Percentiles rank a stretch among this genome's conserved stretches.
phyloP scores from a whole-genome alignment of 2,888 invertebrate genomes.

The Liodrosophila aerea region DNA sequence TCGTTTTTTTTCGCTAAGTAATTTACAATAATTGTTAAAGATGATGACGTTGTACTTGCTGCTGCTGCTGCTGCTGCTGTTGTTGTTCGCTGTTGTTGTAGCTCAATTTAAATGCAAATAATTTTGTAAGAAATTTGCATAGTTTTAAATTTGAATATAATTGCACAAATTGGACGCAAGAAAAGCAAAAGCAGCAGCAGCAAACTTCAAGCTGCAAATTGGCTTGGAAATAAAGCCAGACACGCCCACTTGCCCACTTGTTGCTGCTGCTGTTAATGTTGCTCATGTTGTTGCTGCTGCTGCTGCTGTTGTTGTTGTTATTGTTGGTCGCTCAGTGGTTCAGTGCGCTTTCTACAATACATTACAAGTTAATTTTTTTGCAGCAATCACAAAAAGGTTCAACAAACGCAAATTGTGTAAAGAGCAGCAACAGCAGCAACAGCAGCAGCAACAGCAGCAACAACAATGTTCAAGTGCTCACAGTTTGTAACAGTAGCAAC shows the following conservation, averaged over 20 bases:
- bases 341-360: slow-evolving; percentile 68
- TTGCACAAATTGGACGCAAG: slow-evolving; percentile 69
- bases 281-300: slow-evolving; percentile 8
- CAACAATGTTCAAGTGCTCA: slow-evolving; percentile 51
- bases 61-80: slow-evolving; percentile 14
- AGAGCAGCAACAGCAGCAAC: slow-evolving; percentile 33
- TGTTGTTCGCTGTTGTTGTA: slow-evolving; percentile 15
- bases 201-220: slow-evolving; percentile 44
- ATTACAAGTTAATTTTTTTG: slow-evolving; percentile 63
- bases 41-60: slow-evolving; percentile 33
- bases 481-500: slow-evolving; percentile 70
- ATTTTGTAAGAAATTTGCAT: slow-evolving; percentile 71
- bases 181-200: slow-evolving; percentile 22
- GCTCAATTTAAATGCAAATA: slow-evolving; percentile 73
- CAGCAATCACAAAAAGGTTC: slow-evolving; percentile 55
- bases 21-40: slow-evolving; percentile 73
- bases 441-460: slow-evolving; percentile 20
- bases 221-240: slow-evolving; percentile 38
- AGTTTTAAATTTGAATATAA: slow-evolving; percentile 76
- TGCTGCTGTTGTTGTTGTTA: slow-evolving; percentile 4
- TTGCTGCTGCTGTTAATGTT: slow-evolving; percentile 11
- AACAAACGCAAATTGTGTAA: slow-evolving; percentile 77
- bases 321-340: slow-evolving; percentile 39
- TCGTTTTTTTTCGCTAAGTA: slow-evolving; percentile 48
- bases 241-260: slow-evolving; percentile 65